A percentile compares a stretch with the other conserved stretches of the same genome.
Evolutionary conservation across 2,113 vertebrate genomes (phyloP).

Genomic region (Sardina pilchardus): DNA sequence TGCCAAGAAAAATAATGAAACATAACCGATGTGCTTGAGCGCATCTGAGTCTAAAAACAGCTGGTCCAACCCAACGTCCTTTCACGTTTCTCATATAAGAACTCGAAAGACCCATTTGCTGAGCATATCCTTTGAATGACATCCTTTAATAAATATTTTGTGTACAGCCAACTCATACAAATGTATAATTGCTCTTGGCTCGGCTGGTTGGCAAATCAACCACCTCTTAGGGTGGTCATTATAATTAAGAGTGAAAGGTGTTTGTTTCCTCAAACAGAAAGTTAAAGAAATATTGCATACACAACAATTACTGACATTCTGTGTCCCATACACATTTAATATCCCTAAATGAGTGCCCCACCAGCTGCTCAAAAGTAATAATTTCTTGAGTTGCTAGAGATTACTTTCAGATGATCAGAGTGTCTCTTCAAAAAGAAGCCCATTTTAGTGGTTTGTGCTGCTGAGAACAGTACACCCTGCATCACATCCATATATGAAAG

Average conservation of each 20-base stretch:
- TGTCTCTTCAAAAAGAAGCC: background rate
- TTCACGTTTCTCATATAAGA: background rate
- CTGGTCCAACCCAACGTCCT: constrained; percentile 23
- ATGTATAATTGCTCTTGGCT: background rate
- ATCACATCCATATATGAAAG: background rate
- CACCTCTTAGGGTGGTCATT: background rate
- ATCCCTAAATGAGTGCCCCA: background rate
- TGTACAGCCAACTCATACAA: background rate
- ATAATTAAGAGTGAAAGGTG: background rate
- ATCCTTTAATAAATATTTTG: background rate
- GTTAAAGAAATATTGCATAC: background rate
- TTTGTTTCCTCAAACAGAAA: background rate
- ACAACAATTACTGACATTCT: background rate
- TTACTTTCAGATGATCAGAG: background rate
- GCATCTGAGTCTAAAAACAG: constrained; percentile 31
- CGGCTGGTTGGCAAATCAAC: background rate
- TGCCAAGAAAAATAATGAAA: constrained; percentile 27
- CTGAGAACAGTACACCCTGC: background rate
- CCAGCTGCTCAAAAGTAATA: background rate
- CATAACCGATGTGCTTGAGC: background rate
- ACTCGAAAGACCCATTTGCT: background rate
- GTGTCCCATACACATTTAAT: background rate
- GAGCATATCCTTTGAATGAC: background rate
- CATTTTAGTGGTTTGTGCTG: background rate
- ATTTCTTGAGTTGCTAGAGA: background rate